Base-by-base conservation (phyloP, 2,797 vertebrate species). In the Coccyzus lansbergi region DNA sequence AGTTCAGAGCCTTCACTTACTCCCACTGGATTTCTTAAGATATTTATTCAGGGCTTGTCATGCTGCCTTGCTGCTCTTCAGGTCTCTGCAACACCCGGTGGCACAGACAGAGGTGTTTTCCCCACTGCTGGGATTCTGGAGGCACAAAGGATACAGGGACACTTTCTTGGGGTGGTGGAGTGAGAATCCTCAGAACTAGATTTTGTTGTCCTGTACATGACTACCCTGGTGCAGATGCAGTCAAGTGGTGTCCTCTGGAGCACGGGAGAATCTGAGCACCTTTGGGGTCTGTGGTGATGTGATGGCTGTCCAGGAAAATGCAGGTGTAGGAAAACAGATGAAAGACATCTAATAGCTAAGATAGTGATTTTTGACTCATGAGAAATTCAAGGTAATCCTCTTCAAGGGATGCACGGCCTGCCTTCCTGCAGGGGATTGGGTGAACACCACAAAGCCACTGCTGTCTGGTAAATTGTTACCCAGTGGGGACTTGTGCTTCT, bases 111-210 rank as follows among this genome's bases (percentile, higher is more conserved):
- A 36, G 31, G 31, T 52, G 15, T 67, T 87, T 76, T 44, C 36
- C 29, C 25, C 15, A 1, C 24, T 77, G 38, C 48, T n/a, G 29
- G 16, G 25, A 9, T 60, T 65, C 64, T 31, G 58, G 19, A 67
- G 33, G 55, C 18, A 33, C 10, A n/a, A 46, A 38, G 24, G 33
- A 20, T 28, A 9, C 0, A 0, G 8, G 15, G 51, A 42, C 0
- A 1, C 22, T 80, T 75, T 55, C 28, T 58, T 1, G 0, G 42
- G 22, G 9, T 25, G 7, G 11, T 26, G 31, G 44, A 26, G 25
- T 26, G 49, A 51, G 14, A 26, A 51, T 26, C 21, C 13, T 51
- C 34, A 48, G 51, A 38, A 7, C 46, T 29, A 24, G 22, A 8
- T 34, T 34, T 60, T 20, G 7, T 34, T 68, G 40, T 46, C 62